A percentile compares a stretch with the other conserved stretches of the same genome.
phyloP scores from a whole-genome alignment of 2,888 invertebrate genomes.

The Gerris lacustris region DNA sequence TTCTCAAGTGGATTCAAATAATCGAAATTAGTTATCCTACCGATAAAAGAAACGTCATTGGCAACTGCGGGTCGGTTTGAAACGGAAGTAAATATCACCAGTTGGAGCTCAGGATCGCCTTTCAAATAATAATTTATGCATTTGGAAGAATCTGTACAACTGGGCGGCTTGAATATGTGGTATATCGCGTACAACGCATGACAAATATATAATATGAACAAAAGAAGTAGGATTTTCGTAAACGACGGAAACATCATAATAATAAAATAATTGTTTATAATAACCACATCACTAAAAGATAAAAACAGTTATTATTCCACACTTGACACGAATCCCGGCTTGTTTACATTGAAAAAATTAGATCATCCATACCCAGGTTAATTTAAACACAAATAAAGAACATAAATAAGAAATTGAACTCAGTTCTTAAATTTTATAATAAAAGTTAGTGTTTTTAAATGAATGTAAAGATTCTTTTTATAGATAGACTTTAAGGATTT shows the following conservation, averaged over 20 bases:
- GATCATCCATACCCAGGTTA: no score
- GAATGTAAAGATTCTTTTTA: no score
- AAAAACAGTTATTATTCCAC: no score
- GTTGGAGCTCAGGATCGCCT: conserved; percentile 45
- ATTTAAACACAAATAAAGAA: no score
- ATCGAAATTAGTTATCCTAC: conserved; percentile 51
- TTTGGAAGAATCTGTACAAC: conserved; percentile 49
- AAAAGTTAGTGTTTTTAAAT: no score
- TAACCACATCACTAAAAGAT: no score
- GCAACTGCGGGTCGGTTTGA: conserved; percentile 43
- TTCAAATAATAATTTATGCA: conserved; percentile 60
- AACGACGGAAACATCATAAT: neutral
- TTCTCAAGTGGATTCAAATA: conserved; percentile 45
- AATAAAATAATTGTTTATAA: no score
- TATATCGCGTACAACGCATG: conserved; percentile 66
- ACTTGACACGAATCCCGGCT: no score
- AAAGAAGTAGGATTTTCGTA: conserved; percentile 3
- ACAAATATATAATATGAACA: conserved; percentile 43
- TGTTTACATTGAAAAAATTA: no score
- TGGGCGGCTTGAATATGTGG: conserved; percentile 56
- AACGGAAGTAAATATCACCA: conserved; percentile 56
- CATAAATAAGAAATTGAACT: no score
- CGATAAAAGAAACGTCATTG: conserved; percentile 48
- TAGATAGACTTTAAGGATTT: no score
- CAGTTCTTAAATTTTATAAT: no score